phyloP scores from a whole-genome alignment of 2,113 vertebrate species.

The Muntiacus muntjak region DNA sequence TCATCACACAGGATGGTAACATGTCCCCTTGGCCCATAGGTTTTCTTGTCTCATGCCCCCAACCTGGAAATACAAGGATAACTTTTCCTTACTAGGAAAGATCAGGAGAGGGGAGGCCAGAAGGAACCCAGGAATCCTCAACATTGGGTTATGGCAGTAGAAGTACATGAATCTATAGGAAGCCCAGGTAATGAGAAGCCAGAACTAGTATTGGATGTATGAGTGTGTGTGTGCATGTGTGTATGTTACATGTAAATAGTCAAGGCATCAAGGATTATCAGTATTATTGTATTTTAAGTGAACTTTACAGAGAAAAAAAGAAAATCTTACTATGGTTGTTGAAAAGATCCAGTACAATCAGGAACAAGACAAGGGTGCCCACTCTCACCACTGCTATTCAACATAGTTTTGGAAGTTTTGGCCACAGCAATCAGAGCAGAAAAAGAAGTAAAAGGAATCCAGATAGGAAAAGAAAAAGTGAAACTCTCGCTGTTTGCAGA shows the following conservation, averaged over 20 bases:
- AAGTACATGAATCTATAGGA: not conserved
- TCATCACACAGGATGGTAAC: not conserved
- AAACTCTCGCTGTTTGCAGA: too few species aligned
- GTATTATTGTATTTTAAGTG: not conserved
- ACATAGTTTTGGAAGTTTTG: too few species aligned
- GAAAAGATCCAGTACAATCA: not conserved
- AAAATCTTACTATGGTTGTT: too few species aligned
- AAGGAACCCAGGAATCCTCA: not conserved
- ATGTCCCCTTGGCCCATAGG: not conserved
- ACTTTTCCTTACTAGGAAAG: not conserved
- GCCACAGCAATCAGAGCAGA: too few species aligned
- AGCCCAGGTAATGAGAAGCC: not conserved
- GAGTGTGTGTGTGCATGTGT: not conserved
- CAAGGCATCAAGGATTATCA: not conserved
- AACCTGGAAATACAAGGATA: not conserved
- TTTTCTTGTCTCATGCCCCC: not conserved
- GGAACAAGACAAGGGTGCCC: too few species aligned
- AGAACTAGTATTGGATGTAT: not conserved
- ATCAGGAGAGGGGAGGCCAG: not conserved
- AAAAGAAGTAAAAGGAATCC: too few species aligned
- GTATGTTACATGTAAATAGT: not conserved
- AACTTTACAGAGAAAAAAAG: not conserved
- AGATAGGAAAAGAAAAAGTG: too few species aligned
- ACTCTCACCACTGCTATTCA: too few species aligned
- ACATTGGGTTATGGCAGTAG: not conserved